Conservation (phyloP, 1,140 invertebrate species). For the Armadillidium nasatum region DNA sequence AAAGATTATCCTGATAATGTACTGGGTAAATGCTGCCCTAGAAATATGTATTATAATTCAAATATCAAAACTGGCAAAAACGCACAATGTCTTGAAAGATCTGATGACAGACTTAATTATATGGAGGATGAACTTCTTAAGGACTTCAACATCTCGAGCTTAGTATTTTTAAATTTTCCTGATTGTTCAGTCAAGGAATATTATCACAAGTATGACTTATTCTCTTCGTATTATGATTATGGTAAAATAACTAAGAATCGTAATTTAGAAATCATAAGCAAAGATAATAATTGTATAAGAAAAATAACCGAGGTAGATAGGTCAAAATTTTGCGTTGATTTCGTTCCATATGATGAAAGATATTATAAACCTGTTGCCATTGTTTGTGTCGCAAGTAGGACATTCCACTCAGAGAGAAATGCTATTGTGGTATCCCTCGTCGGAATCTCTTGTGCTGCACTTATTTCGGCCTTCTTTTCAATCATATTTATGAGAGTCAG, state of each 20-base stretch:
- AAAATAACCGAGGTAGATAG: not conserved
- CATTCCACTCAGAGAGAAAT: slow-evolving; percentile 35
- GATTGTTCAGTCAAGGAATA: not conserved
- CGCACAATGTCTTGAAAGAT: not conserved
- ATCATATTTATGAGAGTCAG: slow-evolving; percentile 39
- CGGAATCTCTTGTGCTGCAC: slow-evolving; percentile 37
- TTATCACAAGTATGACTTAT: not conserved
- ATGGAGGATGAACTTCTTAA: not conserved
- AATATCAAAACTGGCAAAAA: not conserved
- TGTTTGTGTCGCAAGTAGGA: not conserved
- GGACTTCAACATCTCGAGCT: not conserved
- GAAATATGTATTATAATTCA: not conserved
- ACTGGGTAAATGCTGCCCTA: not conserved
- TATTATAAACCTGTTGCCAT: not conserved
- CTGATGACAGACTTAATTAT: not conserved
- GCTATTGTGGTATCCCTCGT: slow-evolving; percentile 32
- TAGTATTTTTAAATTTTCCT: not conserved
- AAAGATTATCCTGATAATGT: not conserved
- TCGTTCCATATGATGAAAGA: not conserved
- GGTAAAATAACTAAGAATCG: not conserved
- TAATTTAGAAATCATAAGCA: not conserved
- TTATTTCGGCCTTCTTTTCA: slow-evolving; percentile 33
- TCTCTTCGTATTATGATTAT: not conserved
- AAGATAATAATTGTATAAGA: not conserved
- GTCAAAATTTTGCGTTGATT: not conserved